These are phyloP conservation scores for Hypena proboscidalis DNA, from an alignment of 2,888 invertebrate genomes.

Conservation along the genomic window DNA sequence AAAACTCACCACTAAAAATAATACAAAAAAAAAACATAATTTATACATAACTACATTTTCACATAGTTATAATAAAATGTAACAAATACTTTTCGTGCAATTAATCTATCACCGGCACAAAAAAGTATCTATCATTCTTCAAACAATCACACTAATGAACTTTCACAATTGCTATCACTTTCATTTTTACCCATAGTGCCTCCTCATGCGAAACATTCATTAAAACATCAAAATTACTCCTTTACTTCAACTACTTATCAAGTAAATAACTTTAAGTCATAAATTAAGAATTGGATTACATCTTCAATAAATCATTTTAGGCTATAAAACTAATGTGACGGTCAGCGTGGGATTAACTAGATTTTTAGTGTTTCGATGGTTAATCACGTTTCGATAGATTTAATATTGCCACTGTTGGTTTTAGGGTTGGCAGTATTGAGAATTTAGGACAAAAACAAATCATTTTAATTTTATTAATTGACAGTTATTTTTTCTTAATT, in stretches of 20 bases:
- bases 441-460: no score
- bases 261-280: background rate
- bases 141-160: slow-evolving; percentile 1
- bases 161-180: slow-evolving; percentile 5
- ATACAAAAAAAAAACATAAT: no score
- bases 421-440: background rate
- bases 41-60: no score
- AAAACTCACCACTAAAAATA: no score
- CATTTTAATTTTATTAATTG: no score
- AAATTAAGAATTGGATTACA: background rate
- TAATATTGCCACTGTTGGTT: background rate
- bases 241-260: background rate
- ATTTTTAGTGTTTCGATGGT: background rate
- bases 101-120: no score
- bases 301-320: background rate
- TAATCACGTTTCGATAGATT: background rate
- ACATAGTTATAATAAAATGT: no score
- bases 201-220: background rate
- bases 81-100: no score
- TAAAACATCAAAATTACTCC: background rate
- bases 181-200: slow-evolving; percentile 1
- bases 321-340: background rate
- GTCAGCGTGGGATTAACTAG: background rate
- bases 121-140: background rate
- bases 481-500: no score